phyloP scores from a whole-genome alignment of 2,888 invertebrate genomes.

The Spisula solida region DNA sequence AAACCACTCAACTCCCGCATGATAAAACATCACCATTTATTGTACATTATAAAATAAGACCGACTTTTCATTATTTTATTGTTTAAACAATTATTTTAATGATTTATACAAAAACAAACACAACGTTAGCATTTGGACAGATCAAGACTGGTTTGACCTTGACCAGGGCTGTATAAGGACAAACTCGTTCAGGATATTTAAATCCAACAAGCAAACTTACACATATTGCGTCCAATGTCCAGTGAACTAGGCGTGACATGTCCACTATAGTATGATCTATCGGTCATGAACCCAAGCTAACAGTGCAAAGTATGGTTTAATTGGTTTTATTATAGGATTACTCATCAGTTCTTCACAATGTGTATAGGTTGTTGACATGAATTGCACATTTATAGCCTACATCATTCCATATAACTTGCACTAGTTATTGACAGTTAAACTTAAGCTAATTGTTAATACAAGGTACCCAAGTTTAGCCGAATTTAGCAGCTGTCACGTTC shows the following conservation, averaged over 20 bases:
- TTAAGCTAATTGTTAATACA: no score
- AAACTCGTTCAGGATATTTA: neutral
- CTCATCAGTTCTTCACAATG: neutral
- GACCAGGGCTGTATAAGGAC: neutral
- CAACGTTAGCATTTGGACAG: neutral
- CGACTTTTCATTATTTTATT: no score
- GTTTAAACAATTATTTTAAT: no score
- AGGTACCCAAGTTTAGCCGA: no score
- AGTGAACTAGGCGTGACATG: neutral
- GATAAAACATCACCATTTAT: no score
- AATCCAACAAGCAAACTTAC: neutral
- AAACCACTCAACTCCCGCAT: no score
- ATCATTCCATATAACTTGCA: neutral
- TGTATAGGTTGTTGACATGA: neutral
- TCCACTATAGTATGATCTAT: slow-evolving; percentile 47
- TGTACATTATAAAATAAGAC: no score
- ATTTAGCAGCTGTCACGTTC: no score
- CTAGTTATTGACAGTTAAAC: no score
- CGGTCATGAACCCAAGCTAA: slow-evolving; percentile 50
- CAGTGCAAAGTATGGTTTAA: neutral
- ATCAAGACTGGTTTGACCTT: neutral
- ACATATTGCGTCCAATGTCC: neutral
- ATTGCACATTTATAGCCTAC: neutral
- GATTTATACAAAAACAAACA: no score
- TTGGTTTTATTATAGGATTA: neutral